Percentiles rank a stretch among this genome's conserved stretches.
phyloP scores from a whole-genome alignment of 2,797 vertebrate genomes.

The Columba guinea region DNA sequence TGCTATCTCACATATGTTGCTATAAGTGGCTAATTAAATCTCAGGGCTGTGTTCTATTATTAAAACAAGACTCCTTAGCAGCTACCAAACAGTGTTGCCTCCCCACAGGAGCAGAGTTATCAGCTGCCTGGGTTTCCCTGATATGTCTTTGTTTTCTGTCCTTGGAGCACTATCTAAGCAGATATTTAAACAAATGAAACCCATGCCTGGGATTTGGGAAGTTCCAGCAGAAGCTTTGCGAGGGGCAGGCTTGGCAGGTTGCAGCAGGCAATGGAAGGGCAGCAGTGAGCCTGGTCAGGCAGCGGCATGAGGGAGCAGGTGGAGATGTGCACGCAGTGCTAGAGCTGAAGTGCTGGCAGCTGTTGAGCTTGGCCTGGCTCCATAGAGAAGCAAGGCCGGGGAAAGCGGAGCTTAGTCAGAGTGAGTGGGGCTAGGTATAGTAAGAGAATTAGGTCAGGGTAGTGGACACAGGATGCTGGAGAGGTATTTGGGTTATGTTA shows the following conservation, averaged over 20 bases:
- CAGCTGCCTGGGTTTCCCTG: conserved; percentile 42
- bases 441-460: background rate
- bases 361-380: background rate
- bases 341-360: background rate
- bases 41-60: conserved; percentile 39
- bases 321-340: fast-evolving
- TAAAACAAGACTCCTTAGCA: conserved; percentile 48
- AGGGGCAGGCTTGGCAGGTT: background rate
- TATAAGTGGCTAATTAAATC: conserved; percentile 56
- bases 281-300: fast-evolving
- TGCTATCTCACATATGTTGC: conserved; percentile 48
- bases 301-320: background rate
- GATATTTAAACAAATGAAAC: background rate
- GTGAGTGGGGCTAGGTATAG: fast-evolving
- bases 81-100: conserved; percentile 12
- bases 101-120: conserved; percentile 3
- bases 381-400: background rate
- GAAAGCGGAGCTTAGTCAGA: background rate
- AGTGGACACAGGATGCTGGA: background rate
- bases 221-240: background rate
- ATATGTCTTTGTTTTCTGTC: conserved; percentile 5
- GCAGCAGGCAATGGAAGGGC: background rate
- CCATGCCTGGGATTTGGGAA: background rate
- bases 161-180: conserved; percentile 20
- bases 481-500: background rate